Percentiles rank a stretch among this genome's conserved stretches.
phyloP scores from a whole-genome alignment of 2,888 invertebrate genomes.

The Seladonia tumulorum region DNA sequence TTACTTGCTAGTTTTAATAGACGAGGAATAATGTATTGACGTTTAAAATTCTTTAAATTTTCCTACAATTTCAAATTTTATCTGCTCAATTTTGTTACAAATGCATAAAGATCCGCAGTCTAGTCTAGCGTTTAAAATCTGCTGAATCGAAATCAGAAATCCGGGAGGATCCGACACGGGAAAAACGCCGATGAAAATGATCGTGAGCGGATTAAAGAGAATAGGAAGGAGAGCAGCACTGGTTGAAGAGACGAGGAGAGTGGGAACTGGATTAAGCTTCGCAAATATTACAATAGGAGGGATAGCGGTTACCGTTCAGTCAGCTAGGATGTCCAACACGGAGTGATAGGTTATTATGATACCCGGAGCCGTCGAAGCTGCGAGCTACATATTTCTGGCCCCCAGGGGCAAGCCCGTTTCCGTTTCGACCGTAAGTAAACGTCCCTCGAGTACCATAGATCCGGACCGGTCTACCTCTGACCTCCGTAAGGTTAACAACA shows the following conservation, averaged over 20 bases:
- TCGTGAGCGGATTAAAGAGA: background rate
- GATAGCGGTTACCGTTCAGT: background rate
- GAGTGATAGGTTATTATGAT: slow-evolving; percentile 21
- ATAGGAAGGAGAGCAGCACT: background rate
- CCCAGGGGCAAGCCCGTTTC: slow-evolving; percentile 40
- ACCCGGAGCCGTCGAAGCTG: slow-evolving; percentile 14
- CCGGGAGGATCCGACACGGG: background rate
- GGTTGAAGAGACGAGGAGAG: background rate
- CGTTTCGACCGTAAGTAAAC: slow-evolving; percentile 57
- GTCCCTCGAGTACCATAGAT: slow-evolving; percentile 58
- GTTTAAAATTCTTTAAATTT: too few species aligned
- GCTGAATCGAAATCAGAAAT: background rate
- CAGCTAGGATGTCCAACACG: background rate
- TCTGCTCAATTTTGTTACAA: too few species aligned
- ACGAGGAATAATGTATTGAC: too few species aligned
- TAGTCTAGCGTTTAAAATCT: background rate
- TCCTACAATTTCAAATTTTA: too few species aligned
- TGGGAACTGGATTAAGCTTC: background rate
- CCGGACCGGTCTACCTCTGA: slow-evolving; percentile 35
- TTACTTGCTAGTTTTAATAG: too few species aligned
- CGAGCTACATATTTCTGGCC: slow-evolving; percentile 27
- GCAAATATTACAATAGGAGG: background rate
- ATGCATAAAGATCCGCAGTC: too few species aligned
- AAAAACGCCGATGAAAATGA: background rate
- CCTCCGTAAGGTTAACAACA: slow-evolving; percentile 59